These are phyloP conservation scores for Cheumatopsyche charites DNA, from an alignment of 1,140 invertebrate genomes.

Conservation along the genomic window DNA sequence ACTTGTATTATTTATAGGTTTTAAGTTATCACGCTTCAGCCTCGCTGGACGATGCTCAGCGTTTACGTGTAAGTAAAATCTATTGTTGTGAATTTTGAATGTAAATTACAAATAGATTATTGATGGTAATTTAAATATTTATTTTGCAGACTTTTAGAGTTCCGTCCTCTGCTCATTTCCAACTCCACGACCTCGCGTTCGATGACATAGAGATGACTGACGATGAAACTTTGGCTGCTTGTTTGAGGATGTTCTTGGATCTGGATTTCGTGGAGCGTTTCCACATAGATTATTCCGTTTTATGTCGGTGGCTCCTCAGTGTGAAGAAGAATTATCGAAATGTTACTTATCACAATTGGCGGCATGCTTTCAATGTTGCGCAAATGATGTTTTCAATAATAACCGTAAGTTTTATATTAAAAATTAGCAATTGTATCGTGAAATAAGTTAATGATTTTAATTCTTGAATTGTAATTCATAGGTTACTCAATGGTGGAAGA, in stretches of 20 bases:
- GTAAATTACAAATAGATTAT: neutral
- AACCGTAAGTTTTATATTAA: slow-evolving; percentile 66
- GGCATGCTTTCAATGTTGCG: slow-evolving; percentile 94
- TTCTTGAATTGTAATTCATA: slow-evolving; percentile 53
- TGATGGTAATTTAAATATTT: slow-evolving; percentile 4
- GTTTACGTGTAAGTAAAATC: slow-evolving; percentile 79
- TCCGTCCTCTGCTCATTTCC: slow-evolving; percentile 82
- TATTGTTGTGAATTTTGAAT: no score
- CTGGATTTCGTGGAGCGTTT: slow-evolving; percentile 88
- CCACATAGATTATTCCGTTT: slow-evolving; percentile 87
- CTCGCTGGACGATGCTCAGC: slow-evolving; percentile 83
- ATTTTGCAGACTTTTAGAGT: slow-evolving; percentile 68
- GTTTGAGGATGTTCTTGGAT: slow-evolving; percentile 90
- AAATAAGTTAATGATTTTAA: neutral
- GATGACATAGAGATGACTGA: slow-evolving; percentile 86
- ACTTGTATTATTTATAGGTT: slow-evolving; percentile 60
- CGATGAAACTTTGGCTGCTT: slow-evolving; percentile 84
- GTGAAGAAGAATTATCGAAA: slow-evolving; percentile 97
- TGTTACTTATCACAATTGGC: slow-evolving; percentile 97
- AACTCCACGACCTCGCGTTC: slow-evolving; percentile 85
- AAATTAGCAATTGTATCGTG: slow-evolving; percentile 23
- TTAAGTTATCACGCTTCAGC: slow-evolving; percentile 95
- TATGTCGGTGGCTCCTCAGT: slow-evolving; percentile 89
- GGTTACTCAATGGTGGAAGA: slow-evolving; percentile 91
- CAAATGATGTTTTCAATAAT: slow-evolving; percentile 97